Evolutionary conservation across 2,797 vertebrate genomes (phyloP).

Genomic region (Coranthus polyacanthus): DNA sequence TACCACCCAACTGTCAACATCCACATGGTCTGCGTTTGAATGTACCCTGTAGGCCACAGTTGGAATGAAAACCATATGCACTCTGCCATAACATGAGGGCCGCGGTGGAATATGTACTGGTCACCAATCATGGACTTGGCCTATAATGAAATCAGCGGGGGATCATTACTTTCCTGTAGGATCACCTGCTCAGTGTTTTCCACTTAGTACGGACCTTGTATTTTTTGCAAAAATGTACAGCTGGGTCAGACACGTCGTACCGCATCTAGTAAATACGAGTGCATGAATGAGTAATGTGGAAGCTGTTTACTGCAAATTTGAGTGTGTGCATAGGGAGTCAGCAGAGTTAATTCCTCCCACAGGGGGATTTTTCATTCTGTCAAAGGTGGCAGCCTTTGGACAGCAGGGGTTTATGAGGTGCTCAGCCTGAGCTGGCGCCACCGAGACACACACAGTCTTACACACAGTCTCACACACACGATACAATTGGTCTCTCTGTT

Average conservation of each 20-base stretch:
- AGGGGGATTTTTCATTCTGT: slow-evolving; percentile 67
- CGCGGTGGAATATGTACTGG: slow-evolving; percentile 22
- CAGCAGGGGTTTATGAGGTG: slow-evolving; percentile 84
- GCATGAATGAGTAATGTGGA: slow-evolving; percentile 47
- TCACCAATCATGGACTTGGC: background rate
- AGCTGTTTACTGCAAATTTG: slow-evolving; percentile 46
- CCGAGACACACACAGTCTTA: slow-evolving; percentile 60
- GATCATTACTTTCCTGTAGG: slow-evolving; percentile 7
- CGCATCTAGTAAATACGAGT: slow-evolving; percentile 33
- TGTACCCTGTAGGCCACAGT: slow-evolving; percentile 5
- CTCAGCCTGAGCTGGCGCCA: slow-evolving; percentile 86
- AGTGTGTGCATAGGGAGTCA: slow-evolving; percentile 36
- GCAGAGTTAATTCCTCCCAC: slow-evolving; percentile 54
- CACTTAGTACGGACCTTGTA: background rate
- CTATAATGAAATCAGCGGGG: slow-evolving; percentile 6
- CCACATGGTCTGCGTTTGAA: slow-evolving; percentile 34
- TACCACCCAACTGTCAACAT: background rate
- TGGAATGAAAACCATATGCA: slow-evolving; percentile 30
- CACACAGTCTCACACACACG: slow-evolving; percentile 62
- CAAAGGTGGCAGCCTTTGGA: slow-evolving; percentile 77
- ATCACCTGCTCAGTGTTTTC: background rate
- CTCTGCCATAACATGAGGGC: background rate
- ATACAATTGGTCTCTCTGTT: slow-evolving; percentile 45
- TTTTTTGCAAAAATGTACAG: slow-evolving; percentile 10
- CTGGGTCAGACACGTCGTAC: slow-evolving; percentile 7